phyloP scores from a whole-genome alignment of 2,113 vertebrate genomes.

The Diadophis punctatus region DNA sequence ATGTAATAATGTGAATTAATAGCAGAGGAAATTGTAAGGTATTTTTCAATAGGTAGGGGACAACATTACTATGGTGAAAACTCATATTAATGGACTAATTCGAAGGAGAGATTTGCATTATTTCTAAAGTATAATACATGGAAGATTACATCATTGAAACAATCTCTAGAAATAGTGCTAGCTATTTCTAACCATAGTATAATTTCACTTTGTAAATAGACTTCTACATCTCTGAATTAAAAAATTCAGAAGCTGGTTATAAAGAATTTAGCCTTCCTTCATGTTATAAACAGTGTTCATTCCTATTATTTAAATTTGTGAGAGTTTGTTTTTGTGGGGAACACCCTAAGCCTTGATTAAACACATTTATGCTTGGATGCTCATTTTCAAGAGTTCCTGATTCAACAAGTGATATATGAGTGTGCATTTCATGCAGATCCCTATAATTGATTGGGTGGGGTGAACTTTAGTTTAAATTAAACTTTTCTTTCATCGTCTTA shows the following conservation, averaged over 20 bases:
- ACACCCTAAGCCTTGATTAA: not conserved
- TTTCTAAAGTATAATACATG: not conserved
- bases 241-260: not conserved
- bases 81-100: not conserved
- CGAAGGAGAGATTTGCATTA: not conserved
- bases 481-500: not conserved
- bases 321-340: not conserved
- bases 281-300: not conserved
- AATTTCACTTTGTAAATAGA: not conserved
- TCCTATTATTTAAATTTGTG: not conserved
- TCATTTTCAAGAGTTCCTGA: not conserved
- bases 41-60: not conserved
- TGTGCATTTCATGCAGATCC: not conserved
- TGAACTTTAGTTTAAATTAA: not conserved
- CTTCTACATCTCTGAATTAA: not conserved
- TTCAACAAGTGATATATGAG: not conserved
- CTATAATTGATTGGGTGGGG: not conserved
- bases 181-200: not conserved
- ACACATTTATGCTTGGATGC: not conserved
- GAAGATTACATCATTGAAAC: not conserved
- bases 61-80: not conserved
- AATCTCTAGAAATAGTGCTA: not conserved
- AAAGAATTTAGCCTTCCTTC: not conserved
- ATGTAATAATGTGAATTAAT: not conserved
- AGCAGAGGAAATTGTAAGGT: not conserved